phyloP scores from a whole-genome alignment of 1,140 invertebrate species.

The Helicoverpa zea region DNA sequence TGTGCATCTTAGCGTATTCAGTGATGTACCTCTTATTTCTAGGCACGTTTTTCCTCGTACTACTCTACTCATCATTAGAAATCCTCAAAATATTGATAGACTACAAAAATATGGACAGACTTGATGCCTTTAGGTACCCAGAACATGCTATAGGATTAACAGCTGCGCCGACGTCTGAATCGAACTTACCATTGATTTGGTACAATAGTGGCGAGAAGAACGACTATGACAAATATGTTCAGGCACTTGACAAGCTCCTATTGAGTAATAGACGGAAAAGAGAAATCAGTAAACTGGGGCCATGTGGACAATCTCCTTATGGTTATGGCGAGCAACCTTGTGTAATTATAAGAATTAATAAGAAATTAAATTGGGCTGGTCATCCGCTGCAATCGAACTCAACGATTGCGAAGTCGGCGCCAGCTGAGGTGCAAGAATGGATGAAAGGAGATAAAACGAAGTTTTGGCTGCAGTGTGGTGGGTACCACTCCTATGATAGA shows the following conservation, averaged over 20 bases:
- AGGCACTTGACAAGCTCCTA: slow-evolving; percentile 63
- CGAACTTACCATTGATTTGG: slow-evolving; percentile 70
- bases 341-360: slow-evolving; percentile 77
- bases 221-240: slow-evolving; percentile 73
- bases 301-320: slow-evolving; percentile 71
- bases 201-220: slow-evolving; percentile 62
- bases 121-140: slow-evolving; percentile 62
- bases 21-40: slow-evolving; percentile 76
- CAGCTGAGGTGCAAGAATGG: slow-evolving; percentile 65
- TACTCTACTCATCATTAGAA: slow-evolving; percentile 65
- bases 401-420: slow-evolving; percentile 54
- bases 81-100: slow-evolving; percentile 62
- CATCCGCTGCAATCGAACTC: slow-evolving; percentile 63
- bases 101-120: slow-evolving; percentile 60
- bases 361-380: slow-evolving; percentile 68
- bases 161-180: slow-evolving; percentile 69
- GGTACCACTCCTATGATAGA: slow-evolving; percentile 72
- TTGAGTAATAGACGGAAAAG: slow-evolving; percentile 60
- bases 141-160: slow-evolving; percentile 71
- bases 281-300: slow-evolving; percentile 65
- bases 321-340: slow-evolving; percentile 77
- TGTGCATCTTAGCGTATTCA: slow-evolving; percentile 67
- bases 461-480: slow-evolving; percentile 73
- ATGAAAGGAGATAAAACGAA: slow-evolving; percentile 66
- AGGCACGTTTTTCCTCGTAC: slow-evolving; percentile 69